These are phyloP conservation scores for Alloscopus bannaensis DNA, from an alignment of 2,888 invertebrate species.

Conservation along the genomic window DNA sequence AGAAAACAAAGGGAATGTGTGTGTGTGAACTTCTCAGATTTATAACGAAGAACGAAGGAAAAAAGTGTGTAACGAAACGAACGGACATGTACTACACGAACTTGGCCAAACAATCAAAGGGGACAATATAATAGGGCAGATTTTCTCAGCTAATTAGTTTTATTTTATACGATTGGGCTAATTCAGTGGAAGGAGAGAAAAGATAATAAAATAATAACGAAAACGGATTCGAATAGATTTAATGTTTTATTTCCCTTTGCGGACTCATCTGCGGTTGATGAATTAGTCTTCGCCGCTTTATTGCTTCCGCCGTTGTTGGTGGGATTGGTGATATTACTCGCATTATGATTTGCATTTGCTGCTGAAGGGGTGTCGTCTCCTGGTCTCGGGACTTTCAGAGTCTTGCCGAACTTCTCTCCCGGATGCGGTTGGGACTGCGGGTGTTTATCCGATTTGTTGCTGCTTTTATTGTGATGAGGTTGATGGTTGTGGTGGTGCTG, in stretches of 20 bases:
- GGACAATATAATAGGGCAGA: no score
- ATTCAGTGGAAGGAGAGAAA: no score
- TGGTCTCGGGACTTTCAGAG: slow-evolving; percentile 69
- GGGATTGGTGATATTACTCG: neutral
- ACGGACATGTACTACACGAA: slow-evolving; percentile 13
- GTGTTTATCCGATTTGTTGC: slow-evolving; percentile 54
- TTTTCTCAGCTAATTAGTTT: slow-evolving; percentile 80
- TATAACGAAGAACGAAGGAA: slow-evolving; percentile 2
- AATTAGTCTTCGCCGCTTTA: slow-evolving; percentile 31
- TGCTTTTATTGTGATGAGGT: neutral
- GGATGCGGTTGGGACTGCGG: slow-evolving; percentile 20
- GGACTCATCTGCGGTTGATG: slow-evolving; percentile 15
- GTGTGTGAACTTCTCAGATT: slow-evolving; percentile 29
- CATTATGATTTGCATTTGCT: slow-evolving; percentile 36
- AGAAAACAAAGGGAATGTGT: slow-evolving; percentile 10
- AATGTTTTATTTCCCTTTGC: slow-evolving; percentile 18
- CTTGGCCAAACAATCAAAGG: neutral
- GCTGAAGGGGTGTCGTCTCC: slow-evolving; percentile 44
- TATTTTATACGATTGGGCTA: no score
- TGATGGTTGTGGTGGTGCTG: slow-evolving; percentile 45
- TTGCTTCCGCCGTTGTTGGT: slow-evolving; percentile 19
- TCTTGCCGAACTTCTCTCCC: slow-evolving; percentile 11
- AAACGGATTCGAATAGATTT: no score
- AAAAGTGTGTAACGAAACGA: slow-evolving; percentile 12
- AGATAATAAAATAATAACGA: no score